Conservation (phyloP, 2,113 vertebrate genomes). For the Phalacrocorax pelagicus region DNA sequence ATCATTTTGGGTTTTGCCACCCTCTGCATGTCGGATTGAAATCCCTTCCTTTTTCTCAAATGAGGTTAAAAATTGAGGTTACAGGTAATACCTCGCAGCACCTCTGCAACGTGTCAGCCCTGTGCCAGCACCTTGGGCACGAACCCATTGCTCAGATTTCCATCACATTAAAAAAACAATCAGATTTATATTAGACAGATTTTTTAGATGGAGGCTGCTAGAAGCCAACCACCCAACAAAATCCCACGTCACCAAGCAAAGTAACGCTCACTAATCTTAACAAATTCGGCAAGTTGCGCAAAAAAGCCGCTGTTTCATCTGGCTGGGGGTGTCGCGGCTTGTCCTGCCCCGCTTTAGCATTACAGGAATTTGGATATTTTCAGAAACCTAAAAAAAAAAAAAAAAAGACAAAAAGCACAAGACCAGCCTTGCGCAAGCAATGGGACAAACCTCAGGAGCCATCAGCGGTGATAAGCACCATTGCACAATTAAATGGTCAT, state of each 20-base stretch:
- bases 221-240: background rate
- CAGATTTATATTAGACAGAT: background rate
- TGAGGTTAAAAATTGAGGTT: background rate
- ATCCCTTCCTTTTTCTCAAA: background rate
- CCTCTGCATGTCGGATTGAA: background rate
- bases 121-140: background rate
- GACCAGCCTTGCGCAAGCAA: background rate
- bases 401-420: background rate
- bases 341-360: rapidly evolving
- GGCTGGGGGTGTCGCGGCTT: rapidly evolving
- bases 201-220: background rate
- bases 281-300: background rate
- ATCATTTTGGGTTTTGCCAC: background rate
- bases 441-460: background rate
- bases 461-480: rapidly evolving
- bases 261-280: background rate
- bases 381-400: background rate
- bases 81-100: background rate
- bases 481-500: background rate
- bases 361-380: rapidly evolving
- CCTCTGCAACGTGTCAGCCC: background rate
- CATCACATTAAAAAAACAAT: background rate
- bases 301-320: background rate
- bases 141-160: background rate
- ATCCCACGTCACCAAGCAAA: background rate